A percentile compares a stretch with the other conserved stretches of the same genome.
Conservation (phyloP, 1,140 invertebrate species). For the Anagrus nilaparvatae region DNA sequence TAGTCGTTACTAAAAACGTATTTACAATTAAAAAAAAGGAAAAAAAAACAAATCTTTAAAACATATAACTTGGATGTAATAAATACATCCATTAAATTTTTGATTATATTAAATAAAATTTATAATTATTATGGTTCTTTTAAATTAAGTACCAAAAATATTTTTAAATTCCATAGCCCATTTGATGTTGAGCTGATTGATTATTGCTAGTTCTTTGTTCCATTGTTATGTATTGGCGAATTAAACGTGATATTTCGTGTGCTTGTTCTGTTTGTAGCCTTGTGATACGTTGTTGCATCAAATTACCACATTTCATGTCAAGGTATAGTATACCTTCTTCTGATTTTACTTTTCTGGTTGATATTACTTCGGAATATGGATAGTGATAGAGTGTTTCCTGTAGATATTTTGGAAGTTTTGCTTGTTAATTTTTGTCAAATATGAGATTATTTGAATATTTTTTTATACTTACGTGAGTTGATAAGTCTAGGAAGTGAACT, state of each 20-base stretch:
- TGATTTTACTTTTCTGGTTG: slow-evolving; percentile 83
- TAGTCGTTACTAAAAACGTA: too few species aligned
- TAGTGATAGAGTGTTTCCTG: slow-evolving; percentile 83
- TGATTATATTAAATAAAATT: too few species aligned
- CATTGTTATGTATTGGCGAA: slow-evolving; percentile 91
- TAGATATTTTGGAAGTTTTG: slow-evolving; percentile 14
- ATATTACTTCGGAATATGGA: slow-evolving; percentile 91
- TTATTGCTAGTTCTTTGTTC: slow-evolving; percentile 50
- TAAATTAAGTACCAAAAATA: too few species aligned
- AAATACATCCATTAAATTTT: too few species aligned
- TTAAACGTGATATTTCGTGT: slow-evolving; percentile 87
- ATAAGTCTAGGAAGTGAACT: slow-evolving; percentile 85
- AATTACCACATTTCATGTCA: slow-evolving; percentile 94
- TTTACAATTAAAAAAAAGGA: too few species aligned
- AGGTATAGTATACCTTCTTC: slow-evolving; percentile 89
- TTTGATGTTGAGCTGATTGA: slow-evolving; percentile 25
- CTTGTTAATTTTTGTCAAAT: slow-evolving; percentile 3
- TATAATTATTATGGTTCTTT: too few species aligned
- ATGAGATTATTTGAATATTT: background rate
- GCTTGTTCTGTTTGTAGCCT: slow-evolving; percentile 95
- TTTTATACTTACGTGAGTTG: slow-evolving; percentile 69
- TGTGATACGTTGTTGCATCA: slow-evolving; percentile 92
- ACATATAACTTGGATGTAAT: too few species aligned
- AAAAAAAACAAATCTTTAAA: too few species aligned
- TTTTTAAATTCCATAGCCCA: slow-evolving; percentile 34